Conservation (phyloP, 2,797 vertebrate species). For the Lepilemur septentrionalis region DNA sequence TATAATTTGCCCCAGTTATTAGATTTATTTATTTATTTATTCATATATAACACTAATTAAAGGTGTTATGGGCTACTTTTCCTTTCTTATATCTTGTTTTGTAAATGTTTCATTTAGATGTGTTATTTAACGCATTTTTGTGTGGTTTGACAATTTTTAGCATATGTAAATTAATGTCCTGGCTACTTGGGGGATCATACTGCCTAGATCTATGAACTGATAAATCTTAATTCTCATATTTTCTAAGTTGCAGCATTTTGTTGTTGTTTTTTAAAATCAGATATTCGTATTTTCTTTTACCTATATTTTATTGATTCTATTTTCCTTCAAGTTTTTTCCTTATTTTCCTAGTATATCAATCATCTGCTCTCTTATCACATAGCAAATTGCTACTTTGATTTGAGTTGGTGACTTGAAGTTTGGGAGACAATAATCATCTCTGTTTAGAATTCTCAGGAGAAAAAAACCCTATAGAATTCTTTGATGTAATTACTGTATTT, state of each 20-base stretch:
- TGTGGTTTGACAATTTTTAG: conserved; percentile 10
- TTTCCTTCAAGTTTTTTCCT: not conserved
- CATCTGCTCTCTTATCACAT: not conserved
- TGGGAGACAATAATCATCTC: conserved; percentile 30
- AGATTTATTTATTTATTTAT: conserved; percentile 33
- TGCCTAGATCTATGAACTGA: not conserved
- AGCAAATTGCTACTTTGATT: conserved; percentile 26
- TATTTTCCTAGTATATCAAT: conserved; percentile 5
- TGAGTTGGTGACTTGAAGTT: conserved; percentile 40
- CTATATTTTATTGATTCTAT: conserved; percentile 10
- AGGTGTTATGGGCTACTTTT: conserved; percentile 28
- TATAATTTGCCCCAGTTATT: conserved; percentile 29
- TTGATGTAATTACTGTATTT: conserved; percentile 11
- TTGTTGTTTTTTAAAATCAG: not conserved
- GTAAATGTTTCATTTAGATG: conserved; percentile 44
- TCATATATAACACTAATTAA: not conserved
- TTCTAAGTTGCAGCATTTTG: not conserved
- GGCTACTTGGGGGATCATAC: not conserved
- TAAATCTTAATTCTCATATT: conserved; percentile 27
- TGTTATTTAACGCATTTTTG: conserved; percentile 13
- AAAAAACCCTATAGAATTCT: not conserved
- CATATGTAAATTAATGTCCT: conserved; percentile 1
- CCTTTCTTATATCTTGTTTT: conserved; percentile 4
- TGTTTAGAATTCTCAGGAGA: conserved; percentile 41
- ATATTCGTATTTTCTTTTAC: not conserved